These are phyloP conservation scores for Naja naja DNA, from an alignment of 2,113 vertebrate genomes.

Conservation along the genomic window DNA sequence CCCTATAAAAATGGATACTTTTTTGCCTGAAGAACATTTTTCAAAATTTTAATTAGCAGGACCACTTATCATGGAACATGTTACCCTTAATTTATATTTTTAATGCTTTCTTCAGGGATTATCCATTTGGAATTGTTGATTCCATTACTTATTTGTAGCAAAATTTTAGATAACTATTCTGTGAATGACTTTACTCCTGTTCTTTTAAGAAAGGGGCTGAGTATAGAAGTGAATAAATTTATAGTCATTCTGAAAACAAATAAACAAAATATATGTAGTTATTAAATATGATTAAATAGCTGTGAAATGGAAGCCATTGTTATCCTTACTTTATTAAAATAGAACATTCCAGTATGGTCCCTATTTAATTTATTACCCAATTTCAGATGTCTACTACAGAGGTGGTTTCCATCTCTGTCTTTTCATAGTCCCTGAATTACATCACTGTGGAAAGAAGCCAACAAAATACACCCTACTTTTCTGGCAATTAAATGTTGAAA, in stretches of 20 bases:
- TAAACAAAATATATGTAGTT: neutral
- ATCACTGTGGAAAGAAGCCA: constrained; percentile 61
- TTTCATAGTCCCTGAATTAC: constrained; percentile 60
- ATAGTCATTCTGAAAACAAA: neutral
- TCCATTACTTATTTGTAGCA: neutral
- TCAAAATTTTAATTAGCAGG: neutral
- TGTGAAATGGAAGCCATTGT: neutral
- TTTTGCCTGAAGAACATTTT: neutral
- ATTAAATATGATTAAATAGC: neutral
- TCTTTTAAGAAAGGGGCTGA: neutral
- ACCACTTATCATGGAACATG: neutral
- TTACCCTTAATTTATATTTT: neutral
- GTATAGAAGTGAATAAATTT: neutral
- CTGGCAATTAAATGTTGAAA: constrained; percentile 61
- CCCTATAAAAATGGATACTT: neutral
- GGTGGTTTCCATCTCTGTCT: constrained; percentile 60
- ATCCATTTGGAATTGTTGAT: neutral
- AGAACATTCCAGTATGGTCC: constrained; percentile 30
- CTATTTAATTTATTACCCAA: constrained; percentile 36
- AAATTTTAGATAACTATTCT: neutral
- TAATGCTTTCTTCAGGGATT: neutral
- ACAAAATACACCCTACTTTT: constrained; percentile 56
- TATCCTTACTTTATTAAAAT: neutral
- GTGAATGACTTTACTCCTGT: neutral
- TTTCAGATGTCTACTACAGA: constrained; percentile 14